Percentiles rank a stretch among this genome's conserved stretches.
Evolutionary conservation across 1,140 invertebrate species (phyloP).

Genomic region (Drosophila funebris): DNA sequence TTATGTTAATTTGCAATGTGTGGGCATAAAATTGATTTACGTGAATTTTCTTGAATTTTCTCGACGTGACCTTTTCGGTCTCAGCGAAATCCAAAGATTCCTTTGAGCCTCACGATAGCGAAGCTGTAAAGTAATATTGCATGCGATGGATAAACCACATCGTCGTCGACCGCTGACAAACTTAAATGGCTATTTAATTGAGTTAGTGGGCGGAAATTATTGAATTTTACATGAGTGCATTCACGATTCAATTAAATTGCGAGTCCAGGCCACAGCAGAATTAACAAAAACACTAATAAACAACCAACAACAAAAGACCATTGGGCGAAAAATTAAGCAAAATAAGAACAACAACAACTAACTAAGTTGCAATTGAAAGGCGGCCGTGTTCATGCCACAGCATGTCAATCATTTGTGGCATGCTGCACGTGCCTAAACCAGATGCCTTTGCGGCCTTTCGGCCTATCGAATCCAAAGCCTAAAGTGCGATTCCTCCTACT

Average conservation of each 20-base stretch:
- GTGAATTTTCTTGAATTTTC: not conserved
- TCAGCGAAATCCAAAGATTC: slow-evolving; percentile 7
- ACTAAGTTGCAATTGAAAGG: slow-evolving; percentile 13
- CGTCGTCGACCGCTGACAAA: slow-evolving; percentile 31
- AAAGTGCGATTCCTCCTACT: not conserved
- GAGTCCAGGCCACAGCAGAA: not conserved
- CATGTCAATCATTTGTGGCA: slow-evolving; percentile 37
- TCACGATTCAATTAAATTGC: slow-evolving; percentile 65
- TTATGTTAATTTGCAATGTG: not conserved
- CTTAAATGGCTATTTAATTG: slow-evolving; percentile 67
- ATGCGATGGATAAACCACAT: not conserved
- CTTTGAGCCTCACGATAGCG: not conserved
- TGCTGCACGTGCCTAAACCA: slow-evolving; percentile 32
- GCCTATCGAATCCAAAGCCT: not conserved
- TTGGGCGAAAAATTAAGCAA: not conserved
- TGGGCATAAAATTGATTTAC: not conserved
- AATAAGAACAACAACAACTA: not conserved
- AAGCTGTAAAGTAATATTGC: too few species aligned
- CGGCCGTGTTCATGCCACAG: slow-evolving; percentile 1
- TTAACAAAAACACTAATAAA: not conserved
- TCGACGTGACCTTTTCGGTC: not conserved
- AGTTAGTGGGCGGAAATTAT: slow-evolving; percentile 73
- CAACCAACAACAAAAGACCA: not conserved
- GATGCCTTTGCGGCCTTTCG: not conserved
- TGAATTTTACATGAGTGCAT: slow-evolving; percentile 78